Evolutionary conservation across 2,797 vertebrate genomes (phyloP), one percentile per base, ranked within the genome.

Genomic region (Neopelma chrysocephalum): DNA sequence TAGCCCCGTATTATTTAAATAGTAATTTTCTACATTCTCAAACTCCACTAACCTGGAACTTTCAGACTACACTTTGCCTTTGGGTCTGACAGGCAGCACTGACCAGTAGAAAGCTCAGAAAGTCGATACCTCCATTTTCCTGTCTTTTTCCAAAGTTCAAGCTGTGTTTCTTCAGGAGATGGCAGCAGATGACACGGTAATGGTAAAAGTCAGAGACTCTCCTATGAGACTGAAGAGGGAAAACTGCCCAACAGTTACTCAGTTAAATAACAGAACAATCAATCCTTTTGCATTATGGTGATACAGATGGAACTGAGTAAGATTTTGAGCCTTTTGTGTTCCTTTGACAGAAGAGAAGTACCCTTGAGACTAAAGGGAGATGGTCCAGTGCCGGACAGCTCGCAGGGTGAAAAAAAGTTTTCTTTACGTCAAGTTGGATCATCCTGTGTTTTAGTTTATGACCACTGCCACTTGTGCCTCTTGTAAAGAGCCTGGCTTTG

Each of bases 131-230:
- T 66, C 77, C 32, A 66, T 86, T 75, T 77, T 70, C 23, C 68
- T 54, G 34, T 43, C 48, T 81, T 38, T 10, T 25, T 58, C 80
- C 91, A 83, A 89, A 87, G 75, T 85, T 92, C 90, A 93, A 40
- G 45, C 87, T 91, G 27, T 50, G 62, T 88, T 95, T 91, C 80
- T 96, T 82, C 87, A 94, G 83, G 92, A 95, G 80, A 79, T 88
- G 90, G 72, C 89, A 92, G 87, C 58, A 96, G 85, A 94, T 72
- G 76, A 87, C 38, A 69, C 61, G 38, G 15, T 76, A 86, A 94
- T 45, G 84, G 58, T 43, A 25, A 12, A 83, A 91, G 42, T 77
- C 78, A 80, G 58, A 87, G 70, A 5, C 21, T 86, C 27, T 70
- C 31, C 70, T 82, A 2, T 1, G 6, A 90, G 47, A 31, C n/a